Base-by-base conservation (phyloP, 2,888 invertebrate species). In the Volucella inanis region DNA sequence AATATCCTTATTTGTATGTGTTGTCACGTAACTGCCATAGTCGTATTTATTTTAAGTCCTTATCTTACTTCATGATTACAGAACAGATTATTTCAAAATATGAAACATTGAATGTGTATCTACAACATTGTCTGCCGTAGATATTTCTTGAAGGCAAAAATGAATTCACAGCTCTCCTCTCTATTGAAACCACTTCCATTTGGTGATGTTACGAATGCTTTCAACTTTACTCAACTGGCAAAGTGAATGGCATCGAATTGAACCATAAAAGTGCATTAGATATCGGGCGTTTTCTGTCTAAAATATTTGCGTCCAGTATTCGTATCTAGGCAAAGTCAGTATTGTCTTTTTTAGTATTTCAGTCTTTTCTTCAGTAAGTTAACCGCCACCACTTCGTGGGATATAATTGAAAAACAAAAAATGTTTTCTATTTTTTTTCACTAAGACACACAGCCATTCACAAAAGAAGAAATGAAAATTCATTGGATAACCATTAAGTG, bases 401-500 rank as follows among this genome's bases (percentile, higher is more conserved):
- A 52, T 15, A 22, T 22, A 18, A 18, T 1, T 1, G 9, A 14
- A 45, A 10, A 45, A 8, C 0, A 0, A 14, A 4, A 45, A 67
- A 67, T 14, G 10, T 43, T 67, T 43, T 45, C 8, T 31, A n/a
- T 22, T 18, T 15, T 57, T 59, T n/a, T 41, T 18, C 12, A 14
- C 9, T 12, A 3, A 43, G 2, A 2, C 15, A 39, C 43, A 45
- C 31, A 55, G 15, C 38, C 45, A 45, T 45, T 68, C 52, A 68
- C 43, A 57, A 74, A 55, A 47, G 39, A 72, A 79, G 22, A 72
- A 79, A 59, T 39, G 9, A 59, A 74, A 52, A 67, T 11, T 11
- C 15, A 61, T 50, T 70, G 22, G 39, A 38, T 55, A 54, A 39
- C 50, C 80, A 68, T 62, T 54, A 67, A 80, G 54, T 68, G 79